Evolutionary conservation across 2,797 vertebrate species (phyloP).

Genomic region (Ambastaia sidthimunki): DNA sequence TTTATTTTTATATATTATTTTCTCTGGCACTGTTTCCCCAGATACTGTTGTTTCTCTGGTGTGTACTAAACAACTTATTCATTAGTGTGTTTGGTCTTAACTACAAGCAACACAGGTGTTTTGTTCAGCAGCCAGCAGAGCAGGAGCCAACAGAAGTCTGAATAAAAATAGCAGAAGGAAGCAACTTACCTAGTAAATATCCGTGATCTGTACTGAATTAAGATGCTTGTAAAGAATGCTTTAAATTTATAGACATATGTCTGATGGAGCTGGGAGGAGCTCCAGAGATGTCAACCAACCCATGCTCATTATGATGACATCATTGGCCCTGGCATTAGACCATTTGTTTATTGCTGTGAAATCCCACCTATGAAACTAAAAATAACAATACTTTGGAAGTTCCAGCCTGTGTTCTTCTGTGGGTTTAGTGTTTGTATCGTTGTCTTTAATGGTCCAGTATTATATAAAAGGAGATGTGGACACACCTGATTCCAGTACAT

Average conservation of each 20-base stretch:
- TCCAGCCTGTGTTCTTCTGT: constrained; percentile 36
- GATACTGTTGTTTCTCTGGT: background rate
- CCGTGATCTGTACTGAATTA: constrained; percentile 44
- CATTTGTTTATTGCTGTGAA: constrained; percentile 46
- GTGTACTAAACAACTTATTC: background rate
- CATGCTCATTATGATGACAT: constrained; percentile 50
- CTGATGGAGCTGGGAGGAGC: constrained; percentile 69
- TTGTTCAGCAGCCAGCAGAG: background rate
- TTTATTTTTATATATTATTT: background rate
- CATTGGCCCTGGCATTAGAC: constrained; percentile 30
- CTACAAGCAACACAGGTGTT: constrained; percentile 17
- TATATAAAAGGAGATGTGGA: constrained; percentile 69
- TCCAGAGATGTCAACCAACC: constrained; percentile 41
- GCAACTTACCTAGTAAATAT: constrained; percentile 68
- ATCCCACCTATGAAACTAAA: constrained; percentile 48
- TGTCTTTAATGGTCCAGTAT: constrained; percentile 14
- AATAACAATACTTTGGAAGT: constrained; percentile 29
- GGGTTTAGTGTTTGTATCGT: constrained; percentile 10
- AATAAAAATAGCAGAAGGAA: background rate
- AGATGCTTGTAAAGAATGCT: constrained; percentile 48
- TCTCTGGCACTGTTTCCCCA: background rate
- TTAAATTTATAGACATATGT: constrained; percentile 62
- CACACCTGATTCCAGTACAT: constrained; percentile 44
- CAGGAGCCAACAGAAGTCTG: constrained; percentile 20
- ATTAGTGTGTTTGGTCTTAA: constrained; percentile 26